Conservation (phyloP, 1,140 invertebrate genomes). For the Drosophila gunungcola region DNA sequence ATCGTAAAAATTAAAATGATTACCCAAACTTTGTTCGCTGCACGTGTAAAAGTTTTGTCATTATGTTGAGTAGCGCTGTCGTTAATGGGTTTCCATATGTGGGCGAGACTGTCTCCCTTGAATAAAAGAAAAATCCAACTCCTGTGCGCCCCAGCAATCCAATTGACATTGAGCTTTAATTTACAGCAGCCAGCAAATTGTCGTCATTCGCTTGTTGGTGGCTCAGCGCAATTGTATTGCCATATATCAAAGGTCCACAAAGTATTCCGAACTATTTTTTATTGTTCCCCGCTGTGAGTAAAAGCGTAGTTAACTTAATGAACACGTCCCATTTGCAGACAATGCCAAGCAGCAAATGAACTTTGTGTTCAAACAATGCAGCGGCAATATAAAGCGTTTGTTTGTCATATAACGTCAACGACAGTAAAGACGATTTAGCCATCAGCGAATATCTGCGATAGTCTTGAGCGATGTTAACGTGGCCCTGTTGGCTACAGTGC, state of each 20-base stretch:
- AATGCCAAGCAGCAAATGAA: constrained; percentile 40
- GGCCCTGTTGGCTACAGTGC: constrained; percentile 8
- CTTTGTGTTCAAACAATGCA: constrained; percentile 47
- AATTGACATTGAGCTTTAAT: constrained; percentile 40
- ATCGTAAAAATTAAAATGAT: constrained; percentile 83
- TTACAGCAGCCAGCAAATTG: constrained; percentile 36
- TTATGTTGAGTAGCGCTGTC: constrained; percentile 71
- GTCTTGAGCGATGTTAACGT: constrained; percentile 49
- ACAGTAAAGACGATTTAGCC: constrained; percentile 19
- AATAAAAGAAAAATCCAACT: not conserved
- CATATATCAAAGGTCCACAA: constrained; percentile 45
- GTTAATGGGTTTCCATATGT: constrained; percentile 62
- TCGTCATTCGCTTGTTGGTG: constrained; percentile 9
- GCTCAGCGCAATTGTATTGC: constrained; percentile 36
- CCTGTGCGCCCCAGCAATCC: not conserved
- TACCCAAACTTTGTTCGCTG: constrained; percentile 62
- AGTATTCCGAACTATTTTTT: constrained; percentile 43
- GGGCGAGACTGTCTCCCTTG: not conserved
- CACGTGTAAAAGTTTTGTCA: constrained; percentile 78
- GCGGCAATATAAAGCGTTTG: constrained; percentile 36
- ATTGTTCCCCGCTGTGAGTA: constrained; percentile 18
- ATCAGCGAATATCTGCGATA: not conserved
- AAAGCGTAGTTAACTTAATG: constrained; percentile 67
- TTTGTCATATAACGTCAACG: constrained; percentile 34
- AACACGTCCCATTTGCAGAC: constrained; percentile 53